Evolutionary conservation across 64 coral and sea anemone species (phyloP).

Genomic region (Porites australiensis): DNA sequence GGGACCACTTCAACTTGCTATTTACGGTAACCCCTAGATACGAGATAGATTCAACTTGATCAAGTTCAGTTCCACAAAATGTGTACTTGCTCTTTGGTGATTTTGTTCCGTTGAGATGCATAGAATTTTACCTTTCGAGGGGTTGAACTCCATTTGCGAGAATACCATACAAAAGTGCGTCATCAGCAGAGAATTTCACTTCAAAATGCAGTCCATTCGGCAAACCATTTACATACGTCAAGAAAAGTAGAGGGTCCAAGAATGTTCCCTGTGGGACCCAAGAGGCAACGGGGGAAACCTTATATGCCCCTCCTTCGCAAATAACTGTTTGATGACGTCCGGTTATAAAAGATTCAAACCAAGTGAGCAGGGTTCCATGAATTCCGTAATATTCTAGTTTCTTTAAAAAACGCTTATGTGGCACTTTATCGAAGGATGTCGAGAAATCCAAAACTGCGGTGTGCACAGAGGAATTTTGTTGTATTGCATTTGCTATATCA

Average conservation of each 20-base stretch:
- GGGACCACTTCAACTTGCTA: constrained; percentile 44
- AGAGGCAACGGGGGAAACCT: constrained; percentile 12
- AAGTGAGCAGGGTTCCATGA: constrained; percentile 43
- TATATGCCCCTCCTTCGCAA: constrained; percentile 24
- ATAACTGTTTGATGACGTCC: constrained; percentile 47
- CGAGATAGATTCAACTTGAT: constrained; percentile 52
- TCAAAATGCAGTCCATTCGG: constrained; percentile 36
- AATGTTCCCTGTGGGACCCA: constrained; percentile 35
- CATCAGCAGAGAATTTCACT: constrained; percentile 52
- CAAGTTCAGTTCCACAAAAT: constrained; percentile 57
- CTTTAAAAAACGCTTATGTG: constrained; percentile 32
- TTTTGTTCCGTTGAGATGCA: constrained; percentile 27
- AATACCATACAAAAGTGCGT: constrained; percentile 14
- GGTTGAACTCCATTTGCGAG: constrained; percentile 51
- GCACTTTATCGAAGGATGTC: constrained; percentile 62
- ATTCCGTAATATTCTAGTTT: too few relatives aligned
- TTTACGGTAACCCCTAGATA: constrained; percentile 54
- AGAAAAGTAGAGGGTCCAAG: constrained; percentile 56
- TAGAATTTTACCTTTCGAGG: constrained; percentile 47
- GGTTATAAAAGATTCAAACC: constrained; percentile 74
- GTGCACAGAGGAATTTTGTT: constrained; percentile 49
- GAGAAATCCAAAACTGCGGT: constrained; percentile 61
- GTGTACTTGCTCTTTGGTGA: constrained; percentile 39
- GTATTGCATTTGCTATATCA: constrained; percentile 43
- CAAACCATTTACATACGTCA: constrained; percentile 56